Base-by-base conservation (phyloP, 1,140 invertebrate species). In the Eriosoma lanigerum region DNA sequence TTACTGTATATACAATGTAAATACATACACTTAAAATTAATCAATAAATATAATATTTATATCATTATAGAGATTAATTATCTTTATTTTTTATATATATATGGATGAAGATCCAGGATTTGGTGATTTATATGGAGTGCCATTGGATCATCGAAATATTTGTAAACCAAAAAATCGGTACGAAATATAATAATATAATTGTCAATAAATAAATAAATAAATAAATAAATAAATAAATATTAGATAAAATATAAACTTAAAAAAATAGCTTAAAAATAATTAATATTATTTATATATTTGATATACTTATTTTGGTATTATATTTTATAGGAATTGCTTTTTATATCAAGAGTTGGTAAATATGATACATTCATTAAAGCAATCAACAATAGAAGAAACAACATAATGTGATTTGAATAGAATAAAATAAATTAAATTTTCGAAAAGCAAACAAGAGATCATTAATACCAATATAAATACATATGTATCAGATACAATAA, bases 81-180 rank as follows among this genome's bases (percentile, higher is more conserved):
- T n/a, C n/a, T n/a, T n/a, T n/a, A n/a, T n/a, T n/a, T n/a, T n/a
- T n/a, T n/a, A n/a, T n/a, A n/a, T n/a, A 44, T 64, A 58, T 80
- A 70, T 81, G 64, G 58, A 12, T 86, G 9, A 84, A 92, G 91
- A 92, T 88, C 89, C 90, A 0, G 90, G 90, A 26, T 87, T 91
- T 60, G 91, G 91, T 3, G 86, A 88, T 29, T 86, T 91, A 52
- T 89, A 88, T 81, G 90, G 89, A 17, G 90, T 92, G 38, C 89
- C 89, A 0, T 86, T 92, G 64, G 91, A 92, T 85, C 91, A 92
- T 85, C 85, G 90, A 29, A 90, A 92, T 85, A 92, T 92, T 81
- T 92, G 91, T 86, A 92, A 92, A 84, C 91, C 91, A 0, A 87
- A 89, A 24, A 89, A 89, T 70, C 84, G 85, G 84, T 85, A 82